phyloP scores from a whole-genome alignment of 2,797 vertebrate genomes.

The Amazona ochrocephala region DNA sequence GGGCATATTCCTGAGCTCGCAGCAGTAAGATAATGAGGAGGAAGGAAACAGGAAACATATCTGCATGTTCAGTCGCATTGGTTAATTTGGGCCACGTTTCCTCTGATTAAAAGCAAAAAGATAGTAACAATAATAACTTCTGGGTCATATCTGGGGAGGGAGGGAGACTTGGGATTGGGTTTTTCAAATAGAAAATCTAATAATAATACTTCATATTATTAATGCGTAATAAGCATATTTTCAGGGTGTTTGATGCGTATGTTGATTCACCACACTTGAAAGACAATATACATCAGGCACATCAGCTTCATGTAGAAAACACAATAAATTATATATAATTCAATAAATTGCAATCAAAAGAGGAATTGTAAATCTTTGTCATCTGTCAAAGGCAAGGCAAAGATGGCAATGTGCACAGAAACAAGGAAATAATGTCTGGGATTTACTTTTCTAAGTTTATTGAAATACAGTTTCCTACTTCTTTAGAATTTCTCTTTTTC shows the following conservation, averaged over 20 bases:
- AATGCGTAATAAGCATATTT: background rate
- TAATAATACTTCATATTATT: background rate
- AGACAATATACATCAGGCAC: background rate
- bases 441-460: background rate
- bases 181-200: background rate
- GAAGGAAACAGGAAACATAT: slow-evolving; percentile 46
- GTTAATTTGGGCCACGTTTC: slow-evolving; percentile 43
- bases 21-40: background rate
- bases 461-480: background rate
- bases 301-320: background rate
- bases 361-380: background rate
- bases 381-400: background rate
- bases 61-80: background rate
- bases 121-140: background rate
- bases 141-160: background rate
- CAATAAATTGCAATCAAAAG: background rate
- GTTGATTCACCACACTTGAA: slow-evolving; percentile 23
- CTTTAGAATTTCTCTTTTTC: background rate
- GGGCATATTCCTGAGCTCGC: slow-evolving; percentile 2
- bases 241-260: background rate
- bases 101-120: background rate
- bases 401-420: background rate
- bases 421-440: background rate
- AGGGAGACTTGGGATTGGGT: background rate
- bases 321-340: background rate